These are phyloP conservation scores for Pipistrellus kuhlii DNA, from an alignment of 2,797 vertebrate genomes.

Conservation along the genomic window DNA sequence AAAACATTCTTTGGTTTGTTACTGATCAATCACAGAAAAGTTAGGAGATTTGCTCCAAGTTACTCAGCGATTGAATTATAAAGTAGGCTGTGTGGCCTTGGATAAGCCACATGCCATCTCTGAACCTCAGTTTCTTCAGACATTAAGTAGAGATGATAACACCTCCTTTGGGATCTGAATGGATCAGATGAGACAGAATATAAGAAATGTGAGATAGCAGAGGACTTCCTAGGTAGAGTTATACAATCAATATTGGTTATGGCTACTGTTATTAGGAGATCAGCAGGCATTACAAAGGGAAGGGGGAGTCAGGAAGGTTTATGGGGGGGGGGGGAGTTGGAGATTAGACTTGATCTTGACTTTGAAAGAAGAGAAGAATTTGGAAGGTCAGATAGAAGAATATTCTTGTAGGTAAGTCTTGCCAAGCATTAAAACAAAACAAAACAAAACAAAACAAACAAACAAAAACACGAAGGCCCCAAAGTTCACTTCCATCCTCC, in stretches of 20 bases:
- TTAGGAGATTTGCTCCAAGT: background rate
- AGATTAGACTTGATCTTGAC: constrained; percentile 7
- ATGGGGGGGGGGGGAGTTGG: too few relatives aligned
- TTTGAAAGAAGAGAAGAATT: constrained; percentile 45
- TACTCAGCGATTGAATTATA: background rate
- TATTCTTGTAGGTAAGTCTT: constrained; percentile 34
- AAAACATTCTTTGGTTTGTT: constrained; percentile 14
- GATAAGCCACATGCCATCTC: background rate
- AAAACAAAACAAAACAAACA: background rate
- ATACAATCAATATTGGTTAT: background rate
- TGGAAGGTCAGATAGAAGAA: constrained; percentile 20
- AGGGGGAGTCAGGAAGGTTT: background rate
- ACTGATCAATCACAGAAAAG: background rate
- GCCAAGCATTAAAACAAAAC: background rate
- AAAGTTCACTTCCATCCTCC: background rate
- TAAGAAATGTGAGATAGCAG: background rate
- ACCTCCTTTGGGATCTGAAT: background rate
- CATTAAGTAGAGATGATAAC: background rate
- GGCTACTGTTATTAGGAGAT: background rate
- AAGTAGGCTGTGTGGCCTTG: background rate
- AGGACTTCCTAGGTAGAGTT: background rate
- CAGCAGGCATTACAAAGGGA: background rate
- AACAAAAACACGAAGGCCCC: background rate
- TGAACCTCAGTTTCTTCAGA: constrained; percentile 7
- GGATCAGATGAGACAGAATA: background rate